Base-by-base conservation (phyloP, 2,888 invertebrate species). In the Pedicia rivosa region DNA sequence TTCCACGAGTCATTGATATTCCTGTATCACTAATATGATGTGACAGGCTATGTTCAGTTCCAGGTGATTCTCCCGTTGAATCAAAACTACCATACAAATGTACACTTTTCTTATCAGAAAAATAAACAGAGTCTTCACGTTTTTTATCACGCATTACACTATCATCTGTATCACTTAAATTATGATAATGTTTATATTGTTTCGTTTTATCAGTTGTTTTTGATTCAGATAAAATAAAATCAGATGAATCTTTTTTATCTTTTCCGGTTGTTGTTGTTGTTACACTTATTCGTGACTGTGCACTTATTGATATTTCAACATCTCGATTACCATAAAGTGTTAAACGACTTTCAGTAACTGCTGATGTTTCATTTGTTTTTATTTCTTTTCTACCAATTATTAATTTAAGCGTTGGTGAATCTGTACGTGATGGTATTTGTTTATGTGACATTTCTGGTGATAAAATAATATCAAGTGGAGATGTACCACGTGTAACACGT, bases 11-110 rank as follows among this genome's bases (percentile, higher is more conserved):
- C 35, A 67, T 45, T 29, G 67, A 67, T 40, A 68, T 69, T 5
- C 68, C 68, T 7, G 68, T 69, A 47, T 69, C 68, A 8, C 65
- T 64, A 14, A 66, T 58, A 42, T 64, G 64, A 49, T 67, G 67
- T 2, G 68, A 67, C 22, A 54, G 51, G 47, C 67, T 67, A 28
- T 61, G 63, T 40, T 66, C 66, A 14, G 64, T 65, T 14, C 50
- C 48, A 3, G 65, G 63, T 17, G 65, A 64, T 40, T 59, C 57
- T 10, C 47, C 49, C n/a, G 50, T 50, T n/a, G 51, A 51, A 40
- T 53, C 59, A 19, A 51, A 46, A 33, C 60, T 59, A 42, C 64
- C 64, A 46, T 67, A 68, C 8, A 63, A 55, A 44, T 64, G 67
- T 6, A 67, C 51, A 43, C 62, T 62, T 51, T 65, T 66, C 37